phyloP scores from a whole-genome alignment of 2,888 invertebrate species.

The Drosophila paranaensis region DNA sequence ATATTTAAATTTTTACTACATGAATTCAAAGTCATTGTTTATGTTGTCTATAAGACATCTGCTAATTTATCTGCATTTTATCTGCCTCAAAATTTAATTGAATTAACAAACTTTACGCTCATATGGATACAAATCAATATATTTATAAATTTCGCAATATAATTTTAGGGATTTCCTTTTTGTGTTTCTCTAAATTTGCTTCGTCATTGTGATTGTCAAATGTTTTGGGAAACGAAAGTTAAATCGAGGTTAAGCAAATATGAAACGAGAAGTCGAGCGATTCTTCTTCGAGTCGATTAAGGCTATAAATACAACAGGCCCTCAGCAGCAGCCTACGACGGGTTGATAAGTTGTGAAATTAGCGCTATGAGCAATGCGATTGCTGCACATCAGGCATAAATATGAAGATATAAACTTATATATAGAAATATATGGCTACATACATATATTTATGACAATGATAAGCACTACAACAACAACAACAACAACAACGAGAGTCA shows the following conservation, averaged over 20 bases:
- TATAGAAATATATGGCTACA: constrained; percentile 8
- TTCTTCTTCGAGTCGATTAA: neutral
- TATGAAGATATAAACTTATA: constrained; percentile 5
- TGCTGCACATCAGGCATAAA: neutral
- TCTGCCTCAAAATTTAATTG: neutral
- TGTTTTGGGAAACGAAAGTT: constrained; percentile 27
- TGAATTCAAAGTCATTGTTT: neutral
- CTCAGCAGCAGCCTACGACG: constrained; percentile 7
- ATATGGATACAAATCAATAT: neutral
- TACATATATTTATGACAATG: constrained; percentile 10
- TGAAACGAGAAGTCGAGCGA: constrained; percentile 3
- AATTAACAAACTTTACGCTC: neutral
- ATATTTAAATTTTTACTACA: neutral
- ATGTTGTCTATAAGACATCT: neutral
- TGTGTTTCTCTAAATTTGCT: neutral
- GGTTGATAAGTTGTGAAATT: constrained; percentile 46
- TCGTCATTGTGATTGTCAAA: constrained; percentile 6
- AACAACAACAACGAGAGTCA: constrained; percentile 13
- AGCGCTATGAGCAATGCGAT: constrained; percentile 21
- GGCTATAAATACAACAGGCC: constrained; percentile 16
- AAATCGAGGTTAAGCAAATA: constrained; percentile 2
- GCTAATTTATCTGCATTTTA: no score
- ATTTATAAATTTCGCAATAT: neutral
- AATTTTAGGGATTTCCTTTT: neutral
- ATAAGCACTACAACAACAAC: constrained; percentile 30